Percentiles rank a stretch among this genome's conserved stretches.
Evolutionary conservation across 2,113 vertebrate species (phyloP).

Genomic region (Grammomys dolichurus): DNA sequence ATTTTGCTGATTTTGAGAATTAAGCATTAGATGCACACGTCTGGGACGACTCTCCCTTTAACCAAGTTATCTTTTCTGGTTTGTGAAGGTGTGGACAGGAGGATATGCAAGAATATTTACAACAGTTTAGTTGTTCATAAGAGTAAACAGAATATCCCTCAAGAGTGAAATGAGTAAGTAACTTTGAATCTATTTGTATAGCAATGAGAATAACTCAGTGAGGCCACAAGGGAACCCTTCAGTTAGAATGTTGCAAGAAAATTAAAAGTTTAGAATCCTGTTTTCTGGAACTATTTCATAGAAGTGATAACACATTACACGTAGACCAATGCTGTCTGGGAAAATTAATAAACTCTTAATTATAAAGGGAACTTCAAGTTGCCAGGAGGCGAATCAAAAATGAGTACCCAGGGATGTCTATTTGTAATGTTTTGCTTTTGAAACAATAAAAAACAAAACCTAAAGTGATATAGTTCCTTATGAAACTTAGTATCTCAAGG

Average conservation of each 20-base stretch:
- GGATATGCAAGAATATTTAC: background rate
- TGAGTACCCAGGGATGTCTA: fast-evolving
- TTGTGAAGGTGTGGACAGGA: background rate
- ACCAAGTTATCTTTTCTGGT: background rate
- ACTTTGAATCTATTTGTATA: background rate
- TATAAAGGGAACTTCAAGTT: background rate
- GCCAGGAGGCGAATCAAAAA: background rate
- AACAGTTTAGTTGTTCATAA: background rate
- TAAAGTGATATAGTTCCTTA: too few relatives aligned
- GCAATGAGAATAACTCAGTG: background rate
- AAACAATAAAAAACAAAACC: background rate
- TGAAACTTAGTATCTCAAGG: background rate
- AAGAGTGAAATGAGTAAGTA: background rate
- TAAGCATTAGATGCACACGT: background rate
- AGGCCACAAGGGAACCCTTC: background rate
- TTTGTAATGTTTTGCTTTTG: background rate
- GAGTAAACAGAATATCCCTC: background rate
- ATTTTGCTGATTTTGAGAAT: background rate
- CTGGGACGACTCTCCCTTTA: background rate
- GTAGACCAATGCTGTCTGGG: background rate
- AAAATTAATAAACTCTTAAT: background rate
- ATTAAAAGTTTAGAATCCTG: background rate
- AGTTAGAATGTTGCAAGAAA: background rate
- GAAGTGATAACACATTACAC: background rate
- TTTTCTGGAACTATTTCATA: background rate